Percentiles rank a stretch among this genome's conserved stretches.
These are phyloP conservation scores for Ophion slaviceki DNA, from an alignment of 2,888 invertebrate genomes.

Conservation along the genomic window DNA sequence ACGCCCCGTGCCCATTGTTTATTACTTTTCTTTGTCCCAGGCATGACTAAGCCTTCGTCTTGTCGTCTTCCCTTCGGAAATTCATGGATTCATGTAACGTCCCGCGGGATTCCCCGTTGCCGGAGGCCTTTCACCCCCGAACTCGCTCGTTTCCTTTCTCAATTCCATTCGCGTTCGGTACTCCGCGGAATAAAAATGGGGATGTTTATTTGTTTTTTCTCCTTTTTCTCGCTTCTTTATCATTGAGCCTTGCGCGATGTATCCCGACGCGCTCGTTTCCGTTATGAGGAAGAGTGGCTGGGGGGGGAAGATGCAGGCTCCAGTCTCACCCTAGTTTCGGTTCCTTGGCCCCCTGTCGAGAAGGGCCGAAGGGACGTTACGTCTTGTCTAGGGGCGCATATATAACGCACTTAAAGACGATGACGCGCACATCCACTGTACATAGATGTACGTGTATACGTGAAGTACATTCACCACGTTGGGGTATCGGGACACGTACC, in stretches of 20 bases:
- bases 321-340: constrained; percentile 2
- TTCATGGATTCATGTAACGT: not conserved
- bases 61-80: not conserved
- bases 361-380: constrained; percentile 40
- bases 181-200: not conserved
- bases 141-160: constrained; percentile 18
- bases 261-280: constrained; percentile 24
- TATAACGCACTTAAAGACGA: constrained; percentile 36
- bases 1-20: constrained; percentile 1
- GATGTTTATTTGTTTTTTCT: constrained; percentile 1
- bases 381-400: constrained; percentile 16
- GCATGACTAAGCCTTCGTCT: constrained; percentile 36
- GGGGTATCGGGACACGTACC: not conserved
- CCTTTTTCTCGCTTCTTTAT: constrained; percentile 4
- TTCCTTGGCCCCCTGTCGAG: constrained; percentile 7
- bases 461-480: not conserved
- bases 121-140: constrained; percentile 32
- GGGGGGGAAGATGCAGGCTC: constrained; percentile 2
- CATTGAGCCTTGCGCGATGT: not conserved
- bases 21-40: constrained; percentile 24
- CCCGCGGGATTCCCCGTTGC: constrained; percentile 24
- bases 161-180: constrained; percentile 19
- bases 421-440: constrained; percentile 33
- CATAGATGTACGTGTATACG: not conserved
- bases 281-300: constrained; percentile 1